Evolutionary conservation across 2,888 invertebrate species (phyloP), one percentile per base, ranked within the genome.

Genomic region (Drosophila anceps): DNA sequence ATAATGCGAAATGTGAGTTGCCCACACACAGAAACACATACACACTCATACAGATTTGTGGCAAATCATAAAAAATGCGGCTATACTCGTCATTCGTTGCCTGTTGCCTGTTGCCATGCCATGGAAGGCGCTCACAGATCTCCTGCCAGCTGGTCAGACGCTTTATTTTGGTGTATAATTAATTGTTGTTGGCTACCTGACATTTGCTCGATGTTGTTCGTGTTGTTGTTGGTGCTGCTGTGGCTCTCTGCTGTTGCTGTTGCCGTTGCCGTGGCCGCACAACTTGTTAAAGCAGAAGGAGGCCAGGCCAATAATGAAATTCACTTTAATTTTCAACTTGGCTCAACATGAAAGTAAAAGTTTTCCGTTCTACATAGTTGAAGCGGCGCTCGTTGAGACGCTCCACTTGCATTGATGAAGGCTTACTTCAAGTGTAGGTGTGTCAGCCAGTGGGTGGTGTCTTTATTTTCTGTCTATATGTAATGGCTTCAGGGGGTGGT

Each of bases 141-240:
- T 48, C 41, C 41, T 55, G 60, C 58, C 68, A 68, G 72, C 55
- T 72, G 72, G 82, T 48, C 84, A 74, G 69, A 51, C 57, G 76
- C 68, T 84, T 69, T 80, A 73, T 75, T 79, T 86, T 65, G 63
- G 79, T 76, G 69, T 86, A 88, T 83, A 84, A 84, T 88, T 88
- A 88, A 84, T 84, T 88, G 84, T 79, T 86, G 75, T 74, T 67
- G 70, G 65, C 73, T 61, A 81, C 78, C 88, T 83, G 84, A 64
- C 73, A 73, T 73, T 76, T 59, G 20, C 46, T 44, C n/a, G 35
- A n/a, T 55, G 35, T 51, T 39, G 44, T 62, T 69, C 31, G n/a
- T n/a, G n/a, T n/a, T 55, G 35, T 51, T 41, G 39, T 46, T 63
- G 41, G 51, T 64, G 37, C 44, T 46, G 43, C 43, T 55, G 39